Percentiles rank a stretch among this genome's conserved stretches.
Conservation (phyloP, 2,888 invertebrate genomes). For the Podotricha telesiphe region DNA sequence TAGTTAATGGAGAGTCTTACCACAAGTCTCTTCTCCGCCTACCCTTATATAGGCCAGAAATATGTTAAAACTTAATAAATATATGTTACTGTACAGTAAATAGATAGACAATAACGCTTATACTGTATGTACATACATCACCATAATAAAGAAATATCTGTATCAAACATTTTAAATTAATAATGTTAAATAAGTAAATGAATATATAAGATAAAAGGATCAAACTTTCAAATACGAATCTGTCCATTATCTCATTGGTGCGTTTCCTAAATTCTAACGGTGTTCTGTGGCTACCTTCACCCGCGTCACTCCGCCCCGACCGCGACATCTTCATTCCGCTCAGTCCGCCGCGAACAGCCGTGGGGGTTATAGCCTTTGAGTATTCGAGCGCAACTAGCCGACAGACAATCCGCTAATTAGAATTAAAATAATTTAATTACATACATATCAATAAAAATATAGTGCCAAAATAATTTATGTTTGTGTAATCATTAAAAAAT, state of each 20-base stretch:
- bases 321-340: conserved; percentile 71
- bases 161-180: background rate
- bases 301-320: conserved; percentile 61
- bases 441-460: conserved; percentile 45
- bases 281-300: conserved; percentile 66
- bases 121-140: background rate
- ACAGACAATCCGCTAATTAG: conserved; percentile 46
- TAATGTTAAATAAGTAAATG: background rate
- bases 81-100: no score
- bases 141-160: no score
- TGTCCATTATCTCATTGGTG: conserved; percentile 56
- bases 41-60: no score
- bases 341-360: conserved; percentile 78
- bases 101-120: no score
- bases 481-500: conserved; percentile 61
- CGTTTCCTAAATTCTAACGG: conserved; percentile 54
- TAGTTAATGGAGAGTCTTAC: no score
- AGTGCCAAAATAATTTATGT: conserved; percentile 71
- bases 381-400: conserved; percentile 56
- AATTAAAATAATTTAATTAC: background rate
- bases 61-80: no score
- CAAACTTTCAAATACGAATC: conserved; percentile 33
- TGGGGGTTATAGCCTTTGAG: conserved; percentile 59
- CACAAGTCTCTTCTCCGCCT: no score
- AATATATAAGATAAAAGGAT: background rate